A percentile compares a stretch with the other conserved stretches of the same genome.
Evolutionary conservation across 2,113 vertebrate species (phyloP).

Genomic region (Dascyllus trimaculatus): DNA sequence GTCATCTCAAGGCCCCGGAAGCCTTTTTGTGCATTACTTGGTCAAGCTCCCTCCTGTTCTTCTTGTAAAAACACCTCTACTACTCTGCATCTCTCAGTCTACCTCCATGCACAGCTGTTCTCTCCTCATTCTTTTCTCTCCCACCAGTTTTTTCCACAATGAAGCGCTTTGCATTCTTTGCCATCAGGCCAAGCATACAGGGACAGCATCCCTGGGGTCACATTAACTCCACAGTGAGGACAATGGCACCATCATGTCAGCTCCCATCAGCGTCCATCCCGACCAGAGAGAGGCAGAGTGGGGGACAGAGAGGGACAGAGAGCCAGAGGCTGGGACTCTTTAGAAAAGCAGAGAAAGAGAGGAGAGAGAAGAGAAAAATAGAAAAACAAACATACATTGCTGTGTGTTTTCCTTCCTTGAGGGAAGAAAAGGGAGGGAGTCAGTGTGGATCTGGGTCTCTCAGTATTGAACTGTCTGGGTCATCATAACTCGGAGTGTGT

Average conservation of each 20-base stretch:
- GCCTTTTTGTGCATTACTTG: constrained; percentile 9
- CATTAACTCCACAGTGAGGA: constrained; percentile 76
- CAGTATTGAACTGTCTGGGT: constrained; percentile 57
- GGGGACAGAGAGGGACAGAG: constrained; percentile 36
- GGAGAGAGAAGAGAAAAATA: constrained; percentile 56
- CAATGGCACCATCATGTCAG: constrained; percentile 80
- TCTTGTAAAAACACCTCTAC: constrained; percentile 25
- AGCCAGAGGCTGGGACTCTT: constrained; percentile 71
- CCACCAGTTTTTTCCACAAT: constrained; percentile 16
- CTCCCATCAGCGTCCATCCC: constrained; percentile 78
- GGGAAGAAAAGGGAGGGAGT: constrained; percentile 61
- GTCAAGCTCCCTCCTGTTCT: constrained; percentile 8
- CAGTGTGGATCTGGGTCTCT: constrained; percentile 72
- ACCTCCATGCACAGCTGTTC: constrained; percentile 43
- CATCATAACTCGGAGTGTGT: constrained; percentile 56
- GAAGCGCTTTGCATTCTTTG: constrained; percentile 60
- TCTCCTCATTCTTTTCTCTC: constrained; percentile 13
- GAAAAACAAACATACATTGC: constrained; percentile 53
- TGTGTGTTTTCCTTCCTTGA: constrained; percentile 58
- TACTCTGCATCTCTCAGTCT: constrained; percentile 47
- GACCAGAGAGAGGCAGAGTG: constrained; percentile 37
- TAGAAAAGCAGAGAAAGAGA: constrained; percentile 71
- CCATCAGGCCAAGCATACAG: constrained; percentile 67
- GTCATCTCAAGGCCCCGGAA: constrained; percentile 20
- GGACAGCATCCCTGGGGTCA: constrained; percentile 69